Evolutionary conservation across 2,888 invertebrate genomes (phyloP).

Genomic region (Geotrupes spiniger): DNA sequence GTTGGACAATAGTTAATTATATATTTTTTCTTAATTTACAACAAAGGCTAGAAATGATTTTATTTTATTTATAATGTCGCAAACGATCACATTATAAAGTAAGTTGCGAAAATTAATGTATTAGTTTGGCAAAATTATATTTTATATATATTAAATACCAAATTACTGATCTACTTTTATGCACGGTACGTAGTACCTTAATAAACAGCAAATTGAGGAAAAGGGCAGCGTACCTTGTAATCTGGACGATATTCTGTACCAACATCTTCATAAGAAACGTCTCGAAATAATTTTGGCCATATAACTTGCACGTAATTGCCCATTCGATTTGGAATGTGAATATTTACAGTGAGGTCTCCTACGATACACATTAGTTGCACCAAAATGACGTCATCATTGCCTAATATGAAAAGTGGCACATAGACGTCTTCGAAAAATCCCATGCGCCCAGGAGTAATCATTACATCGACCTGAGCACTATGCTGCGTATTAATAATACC

Average conservation of each 20-base stretch:
- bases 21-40: too few species aligned
- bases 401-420: slow-evolving; percentile 46
- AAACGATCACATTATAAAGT: too few species aligned
- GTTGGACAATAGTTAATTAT: too few species aligned
- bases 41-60: too few species aligned
- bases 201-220: too few species aligned
- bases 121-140: too few species aligned
- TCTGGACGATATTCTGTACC: slow-evolving; percentile 3
- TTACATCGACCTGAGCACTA: slow-evolving; percentile 33
- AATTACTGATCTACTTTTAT: too few species aligned
- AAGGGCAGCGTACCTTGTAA: slow-evolving; percentile 12
- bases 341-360: slow-evolving; percentile 41
- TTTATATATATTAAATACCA: too few species aligned
- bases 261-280: slow-evolving; percentile 5
- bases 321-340: slow-evolving; percentile 40
- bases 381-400: slow-evolving; percentile 33
- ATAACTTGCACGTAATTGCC: slow-evolving; percentile 30
- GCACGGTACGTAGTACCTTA: too few species aligned
- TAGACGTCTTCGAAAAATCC: slow-evolving; percentile 45
- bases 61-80: too few species aligned
- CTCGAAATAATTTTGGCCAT: slow-evolving; percentile 29
- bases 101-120: too few species aligned
- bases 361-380: slow-evolving; percentile 43
- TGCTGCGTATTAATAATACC: slow-evolving; percentile 33
- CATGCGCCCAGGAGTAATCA: slow-evolving; percentile 36